phyloP scores from a whole-genome alignment of 1,140 invertebrate species.

The Dendroctonus valens region DNA sequence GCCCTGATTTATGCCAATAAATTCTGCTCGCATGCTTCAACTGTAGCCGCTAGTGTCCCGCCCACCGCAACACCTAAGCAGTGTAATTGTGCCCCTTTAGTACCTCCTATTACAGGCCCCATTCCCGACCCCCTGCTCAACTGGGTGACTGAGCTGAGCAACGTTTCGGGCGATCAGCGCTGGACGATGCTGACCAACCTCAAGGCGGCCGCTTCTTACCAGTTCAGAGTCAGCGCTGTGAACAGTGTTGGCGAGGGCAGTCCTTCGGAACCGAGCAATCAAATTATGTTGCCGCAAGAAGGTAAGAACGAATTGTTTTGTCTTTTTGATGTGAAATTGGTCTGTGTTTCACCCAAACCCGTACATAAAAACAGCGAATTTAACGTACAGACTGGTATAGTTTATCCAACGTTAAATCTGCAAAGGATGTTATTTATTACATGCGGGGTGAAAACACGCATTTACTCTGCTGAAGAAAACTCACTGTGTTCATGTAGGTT shows the following conservation, averaged over 20 bases:
- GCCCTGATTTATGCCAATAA: background rate
- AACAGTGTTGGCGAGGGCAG: constrained; percentile 94
- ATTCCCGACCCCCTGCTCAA: constrained; percentile 77
- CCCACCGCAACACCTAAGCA: constrained; percentile 19
- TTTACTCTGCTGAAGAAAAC: too few relatives aligned
- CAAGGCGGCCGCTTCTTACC: constrained; percentile 92
- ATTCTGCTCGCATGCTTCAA: constrained; percentile 34
- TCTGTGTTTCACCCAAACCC: too few relatives aligned
- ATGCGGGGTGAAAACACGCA: too few relatives aligned
- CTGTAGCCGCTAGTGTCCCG: constrained; percentile 10
- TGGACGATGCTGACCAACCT: constrained; percentile 82
- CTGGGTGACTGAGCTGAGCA: constrained; percentile 86
- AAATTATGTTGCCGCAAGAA: constrained; percentile 89
- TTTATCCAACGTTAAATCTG: too few relatives aligned
- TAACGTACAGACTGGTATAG: too few relatives aligned
- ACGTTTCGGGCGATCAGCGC: constrained; percentile 76
- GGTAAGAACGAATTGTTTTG: constrained; percentile 59
- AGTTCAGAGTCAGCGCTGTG: constrained; percentile 92
- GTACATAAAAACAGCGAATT: too few relatives aligned
- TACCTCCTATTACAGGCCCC: constrained; percentile 62
- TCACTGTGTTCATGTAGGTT: too few relatives aligned
- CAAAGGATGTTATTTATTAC: too few relatives aligned
- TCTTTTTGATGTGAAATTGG: background rate
- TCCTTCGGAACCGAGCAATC: constrained; percentile 81
- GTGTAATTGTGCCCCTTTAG: constrained; percentile 46